These are phyloP conservation scores for Venusia cambrica DNA, from an alignment of 2,888 invertebrate species.

Conservation along the genomic window DNA sequence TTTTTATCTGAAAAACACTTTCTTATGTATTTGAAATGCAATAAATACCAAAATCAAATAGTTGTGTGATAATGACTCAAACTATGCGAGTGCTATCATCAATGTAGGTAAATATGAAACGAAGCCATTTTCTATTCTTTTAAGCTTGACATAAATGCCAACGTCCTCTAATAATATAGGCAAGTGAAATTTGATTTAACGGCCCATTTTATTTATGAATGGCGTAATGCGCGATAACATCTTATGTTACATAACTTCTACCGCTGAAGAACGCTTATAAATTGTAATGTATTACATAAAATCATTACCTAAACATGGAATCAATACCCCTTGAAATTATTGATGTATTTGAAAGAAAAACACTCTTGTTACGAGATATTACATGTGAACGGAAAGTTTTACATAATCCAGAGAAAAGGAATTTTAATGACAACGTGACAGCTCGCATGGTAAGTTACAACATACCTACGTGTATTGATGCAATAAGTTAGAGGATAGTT, in stretches of 20 bases:
- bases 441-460: slow-evolving; percentile 6
- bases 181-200: slow-evolving; percentile 34
- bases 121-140: too few species aligned
- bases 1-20: too few species aligned
- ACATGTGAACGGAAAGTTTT: slow-evolving; percentile 40
- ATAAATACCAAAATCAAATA: too few species aligned
- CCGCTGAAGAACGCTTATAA: slow-evolving; percentile 41
- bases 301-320: slow-evolving; percentile 14
- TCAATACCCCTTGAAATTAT: slow-evolving; percentile 20
- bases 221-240: slow-evolving; percentile 34
- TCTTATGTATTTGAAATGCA: too few species aligned
- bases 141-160: slow-evolving; percentile 11
- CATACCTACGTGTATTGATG: slow-evolving; percentile 6
- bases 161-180: slow-evolving; percentile 21
- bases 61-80: too few species aligned
- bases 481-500: too few species aligned
- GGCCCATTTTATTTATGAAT: slow-evolving; percentile 32
- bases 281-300: slow-evolving; percentile 33
- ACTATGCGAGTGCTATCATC: too few species aligned
- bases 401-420: slow-evolving; percentile 43
- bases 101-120: too few species aligned
- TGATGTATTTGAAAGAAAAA: slow-evolving; percentile 20
- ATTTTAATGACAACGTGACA: slow-evolving; percentile 19
- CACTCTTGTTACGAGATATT: slow-evolving; percentile 34
- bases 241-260: slow-evolving; percentile 36